A percentile compares a stretch with the other conserved stretches of the same genome.
phyloP scores from a whole-genome alignment of 2,888 invertebrate species.

The Lydus trimaculatus region DNA sequence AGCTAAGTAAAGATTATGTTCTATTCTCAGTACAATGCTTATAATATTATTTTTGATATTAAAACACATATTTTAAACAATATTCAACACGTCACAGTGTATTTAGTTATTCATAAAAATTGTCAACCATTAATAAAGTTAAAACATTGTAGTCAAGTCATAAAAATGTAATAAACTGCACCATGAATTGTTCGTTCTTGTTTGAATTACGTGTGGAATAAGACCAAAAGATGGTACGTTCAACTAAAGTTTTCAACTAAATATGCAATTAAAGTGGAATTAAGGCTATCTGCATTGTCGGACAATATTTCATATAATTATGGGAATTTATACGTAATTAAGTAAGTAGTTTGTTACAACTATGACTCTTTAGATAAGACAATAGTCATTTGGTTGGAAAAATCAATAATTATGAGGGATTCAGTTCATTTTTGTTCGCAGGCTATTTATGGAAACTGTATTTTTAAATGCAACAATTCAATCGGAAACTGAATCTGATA shows the following conservation, averaged over 20 bases:
- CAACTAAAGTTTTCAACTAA: conserved; percentile 19
- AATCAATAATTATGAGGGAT: not conserved
- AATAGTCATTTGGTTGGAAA: not conserved
- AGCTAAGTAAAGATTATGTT: conserved; percentile 42
- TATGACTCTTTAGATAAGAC: conserved; percentile 26
- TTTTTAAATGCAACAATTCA: not conserved
- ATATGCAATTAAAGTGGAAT: conserved; percentile 15
- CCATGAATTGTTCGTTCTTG: not conserved
- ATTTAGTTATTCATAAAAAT: not conserved
- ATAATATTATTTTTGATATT: conserved; percentile 35
- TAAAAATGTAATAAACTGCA: conserved; percentile 20
- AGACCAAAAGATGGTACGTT: conserved; percentile 13
- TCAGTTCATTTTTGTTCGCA: not conserved
- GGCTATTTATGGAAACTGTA: not conserved
- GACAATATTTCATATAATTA: conserved; percentile 30
- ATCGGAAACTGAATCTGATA: not conserved
- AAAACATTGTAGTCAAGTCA: conserved; percentile 22
- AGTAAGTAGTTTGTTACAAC: conserved; percentile 25
- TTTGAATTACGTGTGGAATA: conserved; percentile 22
- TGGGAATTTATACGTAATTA: conserved; percentile 35
- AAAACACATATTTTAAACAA: conserved; percentile 16
- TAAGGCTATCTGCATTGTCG: conserved; percentile 19
- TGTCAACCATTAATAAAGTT: conserved; percentile 24
- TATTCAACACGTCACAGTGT: not conserved
- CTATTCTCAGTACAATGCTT: conserved; percentile 36